phyloP scores from a whole-genome alignment of 1,140 invertebrate species.

The Drosophila hydei region DNA sequence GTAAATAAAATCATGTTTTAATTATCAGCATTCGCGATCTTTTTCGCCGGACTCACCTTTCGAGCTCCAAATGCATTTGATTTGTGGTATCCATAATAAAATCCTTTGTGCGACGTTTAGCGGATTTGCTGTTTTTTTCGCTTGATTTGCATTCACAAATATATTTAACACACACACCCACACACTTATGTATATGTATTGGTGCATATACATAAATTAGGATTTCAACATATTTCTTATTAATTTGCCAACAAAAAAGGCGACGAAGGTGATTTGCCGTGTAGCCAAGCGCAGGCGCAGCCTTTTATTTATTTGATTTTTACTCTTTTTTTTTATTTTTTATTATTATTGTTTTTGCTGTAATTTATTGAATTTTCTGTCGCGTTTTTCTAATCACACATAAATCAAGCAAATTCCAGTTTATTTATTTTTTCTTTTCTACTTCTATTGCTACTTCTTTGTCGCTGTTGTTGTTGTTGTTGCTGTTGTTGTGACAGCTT shows the following conservation, averaged over 20 bases:
- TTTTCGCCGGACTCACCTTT: slow-evolving; percentile 65
- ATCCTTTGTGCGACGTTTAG: slow-evolving; percentile 54
- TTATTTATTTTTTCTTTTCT: slow-evolving; percentile 1
- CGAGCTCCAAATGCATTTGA: slow-evolving; percentile 71
- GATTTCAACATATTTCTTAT: slow-evolving; percentile 36
- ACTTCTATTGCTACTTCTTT: too few relatives aligned
- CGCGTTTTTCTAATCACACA: slow-evolving; percentile 69
- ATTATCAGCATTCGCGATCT: slow-evolving; percentile 2
- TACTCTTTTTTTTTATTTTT: slow-evolving; percentile 43
- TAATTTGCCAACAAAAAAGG: slow-evolving; percentile 27
- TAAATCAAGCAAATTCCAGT: slow-evolving; percentile 53
- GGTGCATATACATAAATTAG: slow-evolving; percentile 38
- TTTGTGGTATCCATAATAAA: slow-evolving; percentile 73
- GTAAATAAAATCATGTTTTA: slow-evolving; percentile 10
- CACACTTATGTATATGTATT: background rate
- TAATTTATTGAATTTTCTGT: slow-evolving; percentile 44
- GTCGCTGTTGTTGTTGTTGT: slow-evolving; percentile 4
- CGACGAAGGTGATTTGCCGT: background rate
- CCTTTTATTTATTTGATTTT: slow-evolving; percentile 44
- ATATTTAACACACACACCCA: slow-evolving; percentile 36
- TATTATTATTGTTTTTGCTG: slow-evolving; percentile 28
- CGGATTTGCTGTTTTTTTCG: slow-evolving; percentile 44
- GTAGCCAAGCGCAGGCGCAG: slow-evolving; percentile 27
- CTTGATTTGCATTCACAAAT: slow-evolving; percentile 59
- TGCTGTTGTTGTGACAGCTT: slow-evolving; percentile 8